These are phyloP conservation scores for Erinaceus europaeus DNA, from an alignment of 2,113 vertebrate species.

Conservation along the genomic window DNA sequence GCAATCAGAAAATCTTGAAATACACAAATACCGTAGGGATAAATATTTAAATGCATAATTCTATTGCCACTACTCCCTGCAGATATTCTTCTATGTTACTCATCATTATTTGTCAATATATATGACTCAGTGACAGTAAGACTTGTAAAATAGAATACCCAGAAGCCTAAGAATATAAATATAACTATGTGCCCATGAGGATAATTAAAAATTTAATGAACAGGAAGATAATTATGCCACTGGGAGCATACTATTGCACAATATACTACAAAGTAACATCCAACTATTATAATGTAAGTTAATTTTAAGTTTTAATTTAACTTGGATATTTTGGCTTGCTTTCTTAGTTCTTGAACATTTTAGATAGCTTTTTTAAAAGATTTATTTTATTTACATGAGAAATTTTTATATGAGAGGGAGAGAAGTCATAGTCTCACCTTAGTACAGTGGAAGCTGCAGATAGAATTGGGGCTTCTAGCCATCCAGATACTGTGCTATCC, in stretches of 20 bases:
- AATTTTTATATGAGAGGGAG: too few relatives aligned
- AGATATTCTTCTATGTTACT: neutral
- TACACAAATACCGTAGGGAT: neutral
- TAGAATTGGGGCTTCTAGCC: too few relatives aligned
- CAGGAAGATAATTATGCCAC: neutral
- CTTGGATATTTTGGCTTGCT: neutral
- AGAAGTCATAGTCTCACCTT: too few relatives aligned
- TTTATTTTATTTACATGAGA: too few relatives aligned
- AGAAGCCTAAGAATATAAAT: neutral
- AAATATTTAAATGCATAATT: neutral
- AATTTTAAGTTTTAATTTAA: neutral
- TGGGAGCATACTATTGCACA: neutral
- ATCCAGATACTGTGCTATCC: too few relatives aligned
- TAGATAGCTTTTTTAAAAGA: too few relatives aligned
- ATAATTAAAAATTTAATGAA: neutral
- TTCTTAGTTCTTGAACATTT: neutral
- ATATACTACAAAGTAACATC: neutral
- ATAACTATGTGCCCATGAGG: neutral
- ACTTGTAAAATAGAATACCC: neutral
- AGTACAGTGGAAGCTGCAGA: too few relatives aligned
- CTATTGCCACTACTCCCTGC: neutral
- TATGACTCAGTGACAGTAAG: neutral
- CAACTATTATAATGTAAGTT: neutral
- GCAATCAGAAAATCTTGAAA: neutral
- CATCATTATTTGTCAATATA: neutral